Evolutionary conservation across 2,888 invertebrate species (phyloP), one percentile per base, ranked within the genome.

Genomic region (Nymphalis polychloros): DNA sequence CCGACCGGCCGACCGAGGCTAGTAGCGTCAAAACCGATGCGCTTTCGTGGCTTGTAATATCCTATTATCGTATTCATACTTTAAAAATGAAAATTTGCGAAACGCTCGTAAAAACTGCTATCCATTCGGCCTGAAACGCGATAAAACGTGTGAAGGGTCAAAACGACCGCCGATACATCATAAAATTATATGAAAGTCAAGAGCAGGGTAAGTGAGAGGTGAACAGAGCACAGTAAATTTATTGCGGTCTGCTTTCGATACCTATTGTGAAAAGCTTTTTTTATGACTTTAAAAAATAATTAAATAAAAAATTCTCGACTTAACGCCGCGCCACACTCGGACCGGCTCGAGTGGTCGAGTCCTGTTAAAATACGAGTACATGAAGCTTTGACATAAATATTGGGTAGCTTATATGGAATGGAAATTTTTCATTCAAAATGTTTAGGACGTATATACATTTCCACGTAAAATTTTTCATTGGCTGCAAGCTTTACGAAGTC

Each of bases 131-230:
- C 80, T 79, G 80, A 81, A 82, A 78, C 79, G 83, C 87, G 84
- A 90, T 90, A 92, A 90, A 90, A 87, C 83, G 87, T 87, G 87
- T 85, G 90, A 89, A 88, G 91, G 91, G 91, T 91, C 92, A 91
- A 83, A 88, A 85, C 84, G 87, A 83, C 82, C 86, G 81, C 75
- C 89, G 82, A 91, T 92, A 92, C 86, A 92, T 92, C 92, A 91
- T 90, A 89, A 91, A 91, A 90, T 92, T 91, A 92, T 89, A 91
- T 92, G 87, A 92, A 92, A 92, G 91, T 91, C 92, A 90, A 91
- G 89, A 86, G 87, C 87, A 87, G 89, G 84, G 86, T 84, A 87
- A 87, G 88, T 86, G 88, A 84, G 86, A 89, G 89, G 89, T 88
- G 90, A 89, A 84, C 84, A 83, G 84, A 85, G 83, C 84, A 80